Evolutionary conservation across 2,888 invertebrate genomes (phyloP).

Genomic region (Thera obeliscata): DNA sequence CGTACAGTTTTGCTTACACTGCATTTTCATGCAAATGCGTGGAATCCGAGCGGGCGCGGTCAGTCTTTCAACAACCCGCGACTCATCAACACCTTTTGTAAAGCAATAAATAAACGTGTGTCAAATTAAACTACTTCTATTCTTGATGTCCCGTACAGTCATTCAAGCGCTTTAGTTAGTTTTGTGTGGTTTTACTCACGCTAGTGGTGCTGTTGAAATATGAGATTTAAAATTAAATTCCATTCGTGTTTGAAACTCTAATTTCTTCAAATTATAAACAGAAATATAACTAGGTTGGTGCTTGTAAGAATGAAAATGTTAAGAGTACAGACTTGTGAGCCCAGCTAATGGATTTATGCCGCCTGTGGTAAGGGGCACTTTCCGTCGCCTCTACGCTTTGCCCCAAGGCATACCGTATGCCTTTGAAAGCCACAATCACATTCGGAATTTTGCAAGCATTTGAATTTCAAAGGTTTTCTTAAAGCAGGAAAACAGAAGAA

Average conservation of each 20-base stretch:
- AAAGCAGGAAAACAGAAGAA: slow-evolving; percentile 10
- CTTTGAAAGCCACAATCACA: slow-evolving; percentile 30
- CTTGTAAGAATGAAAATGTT: neutral
- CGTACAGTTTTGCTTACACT: too few relatives aligned
- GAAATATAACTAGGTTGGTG: neutral
- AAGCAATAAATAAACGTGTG: too few relatives aligned
- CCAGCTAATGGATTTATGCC: slow-evolving; percentile 23
- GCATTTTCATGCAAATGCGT: too few relatives aligned
- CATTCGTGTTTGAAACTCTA: neutral
- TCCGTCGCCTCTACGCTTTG: slow-evolving; percentile 19
- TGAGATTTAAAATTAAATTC: slow-evolving; percentile 18
- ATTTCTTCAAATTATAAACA: neutral
- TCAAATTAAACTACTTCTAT: too few relatives aligned
- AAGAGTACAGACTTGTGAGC: slow-evolving; percentile 11
- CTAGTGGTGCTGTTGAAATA: slow-evolving; percentile 16
- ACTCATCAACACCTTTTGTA: too few relatives aligned
- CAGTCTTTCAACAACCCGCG: too few relatives aligned
- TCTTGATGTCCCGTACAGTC: too few relatives aligned
- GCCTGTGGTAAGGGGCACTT: slow-evolving; percentile 24
- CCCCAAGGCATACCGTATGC: slow-evolving; percentile 23
- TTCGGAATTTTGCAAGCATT: slow-evolving; percentile 28
- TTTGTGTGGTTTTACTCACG: neutral
- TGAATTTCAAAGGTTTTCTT: slow-evolving; percentile 24
- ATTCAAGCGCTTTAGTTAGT: slow-evolving; percentile 19
- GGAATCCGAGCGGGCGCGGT: too few relatives aligned